Conservation (phyloP, 2,113 vertebrate species). For the Microcebus murinus region DNA sequence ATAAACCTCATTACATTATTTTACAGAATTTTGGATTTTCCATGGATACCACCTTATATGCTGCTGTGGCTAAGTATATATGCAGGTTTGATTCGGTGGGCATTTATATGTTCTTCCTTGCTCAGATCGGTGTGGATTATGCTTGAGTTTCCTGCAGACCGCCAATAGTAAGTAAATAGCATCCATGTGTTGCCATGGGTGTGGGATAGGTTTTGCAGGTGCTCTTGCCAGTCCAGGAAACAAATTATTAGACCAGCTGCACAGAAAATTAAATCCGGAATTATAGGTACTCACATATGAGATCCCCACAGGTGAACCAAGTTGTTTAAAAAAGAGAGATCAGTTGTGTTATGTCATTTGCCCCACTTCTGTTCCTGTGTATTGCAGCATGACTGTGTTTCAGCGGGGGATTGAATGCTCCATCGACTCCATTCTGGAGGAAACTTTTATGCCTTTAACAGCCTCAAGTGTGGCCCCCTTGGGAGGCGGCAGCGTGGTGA, state of each 20-base stretch:
- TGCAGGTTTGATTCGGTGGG: not conserved
- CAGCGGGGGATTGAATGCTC: not conserved
- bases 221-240: not conserved
- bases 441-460: not conserved
- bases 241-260: not conserved
- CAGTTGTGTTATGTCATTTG: not conserved
- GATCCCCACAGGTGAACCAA: not conserved
- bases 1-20: too few relatives aligned
- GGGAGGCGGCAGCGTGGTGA: not conserved
- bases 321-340: not conserved
- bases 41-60: not conserved
- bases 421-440: not conserved
- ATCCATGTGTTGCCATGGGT: not conserved
- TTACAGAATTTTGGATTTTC: too few relatives aligned
- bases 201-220: not conserved
- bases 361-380: not conserved
- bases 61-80: not conserved
- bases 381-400: not conserved
- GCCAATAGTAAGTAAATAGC: not conserved
- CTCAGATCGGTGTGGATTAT: not conserved
- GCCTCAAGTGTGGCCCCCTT: not conserved
- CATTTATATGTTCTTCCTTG: not conserved
- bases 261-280: not conserved
- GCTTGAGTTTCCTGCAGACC: not conserved
- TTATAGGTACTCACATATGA: not conserved